Evolutionary conservation across 1,140 invertebrate genomes (phyloP).

Genomic region (Leptopilina clavipes): DNA sequence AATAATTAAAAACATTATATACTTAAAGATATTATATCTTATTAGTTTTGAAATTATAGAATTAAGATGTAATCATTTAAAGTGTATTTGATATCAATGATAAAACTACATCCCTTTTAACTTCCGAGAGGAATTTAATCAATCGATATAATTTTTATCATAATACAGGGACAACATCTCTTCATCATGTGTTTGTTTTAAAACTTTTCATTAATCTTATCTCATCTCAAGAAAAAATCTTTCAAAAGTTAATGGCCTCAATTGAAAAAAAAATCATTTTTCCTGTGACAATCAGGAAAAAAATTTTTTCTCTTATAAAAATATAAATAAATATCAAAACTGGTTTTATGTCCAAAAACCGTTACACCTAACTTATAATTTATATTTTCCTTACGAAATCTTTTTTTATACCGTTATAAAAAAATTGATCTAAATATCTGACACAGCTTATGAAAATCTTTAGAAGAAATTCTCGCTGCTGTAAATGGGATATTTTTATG

Average conservation of each 20-base stretch:
- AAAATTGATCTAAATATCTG: too few species aligned
- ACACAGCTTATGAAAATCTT: too few species aligned
- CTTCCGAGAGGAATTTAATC: slow-evolving; percentile 28
- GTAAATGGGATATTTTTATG: too few species aligned
- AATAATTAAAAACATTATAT: background rate
- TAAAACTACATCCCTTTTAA: slow-evolving; percentile 2
- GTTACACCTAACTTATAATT: too few species aligned
- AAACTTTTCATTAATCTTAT: slow-evolving; percentile 21
- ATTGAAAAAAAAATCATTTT: background rate
- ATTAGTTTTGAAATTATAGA: background rate
- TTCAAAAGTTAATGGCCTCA: slow-evolving; percentile 21
- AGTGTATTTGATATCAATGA: background rate
- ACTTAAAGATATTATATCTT: background rate
- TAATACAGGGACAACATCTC: background rate
- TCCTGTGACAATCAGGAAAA: background rate
- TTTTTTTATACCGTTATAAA: too few species aligned
- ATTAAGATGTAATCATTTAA: slow-evolving; percentile 9
- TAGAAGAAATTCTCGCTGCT: too few species aligned
- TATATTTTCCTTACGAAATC: too few species aligned
- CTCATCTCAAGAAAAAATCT: background rate
- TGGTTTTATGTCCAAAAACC: too few species aligned
- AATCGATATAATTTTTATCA: background rate
- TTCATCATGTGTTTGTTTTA: background rate
- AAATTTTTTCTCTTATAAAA: background rate
- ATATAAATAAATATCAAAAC: background rate